Conservation (phyloP, 2,113 vertebrate genomes). For the Ancistrus triradiatus region DNA sequence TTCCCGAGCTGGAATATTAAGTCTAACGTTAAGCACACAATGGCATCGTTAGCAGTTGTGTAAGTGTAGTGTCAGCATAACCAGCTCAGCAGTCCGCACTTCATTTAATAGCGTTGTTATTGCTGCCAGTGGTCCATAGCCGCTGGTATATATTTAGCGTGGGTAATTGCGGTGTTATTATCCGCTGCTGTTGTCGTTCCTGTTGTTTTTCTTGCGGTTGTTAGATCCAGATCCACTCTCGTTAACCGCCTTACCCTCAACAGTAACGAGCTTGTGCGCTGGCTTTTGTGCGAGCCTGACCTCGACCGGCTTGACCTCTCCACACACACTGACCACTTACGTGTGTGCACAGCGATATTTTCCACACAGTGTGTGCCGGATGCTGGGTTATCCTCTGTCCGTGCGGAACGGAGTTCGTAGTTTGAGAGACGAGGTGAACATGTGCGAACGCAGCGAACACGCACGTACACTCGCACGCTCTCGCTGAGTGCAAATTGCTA, state of each 20-base stretch:
- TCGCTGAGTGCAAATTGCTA: slow-evolving; percentile 39
- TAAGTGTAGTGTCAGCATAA: slow-evolving; percentile 41
- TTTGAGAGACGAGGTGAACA: slow-evolving; percentile 22
- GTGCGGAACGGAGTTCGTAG: slow-evolving; percentile 16
- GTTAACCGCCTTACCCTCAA: slow-evolving; percentile 38
- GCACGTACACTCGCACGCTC: neutral
- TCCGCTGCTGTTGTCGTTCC: slow-evolving; percentile 48
- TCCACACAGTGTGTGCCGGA: neutral
- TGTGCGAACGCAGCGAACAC: slow-evolving; percentile 18
- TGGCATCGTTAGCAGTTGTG: slow-evolving; percentile 33
- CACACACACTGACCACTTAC: neutral
- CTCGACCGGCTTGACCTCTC: neutral
- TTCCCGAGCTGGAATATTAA: slow-evolving; percentile 10
- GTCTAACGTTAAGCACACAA: slow-evolving; percentile 2
- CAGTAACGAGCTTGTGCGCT: slow-evolving; percentile 15
- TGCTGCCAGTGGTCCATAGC: slow-evolving; percentile 41
- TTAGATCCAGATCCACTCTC: slow-evolving; percentile 38
- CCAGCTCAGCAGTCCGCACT: slow-evolving; percentile 34
- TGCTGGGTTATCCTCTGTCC: neutral
- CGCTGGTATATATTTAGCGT: slow-evolving; percentile 47
- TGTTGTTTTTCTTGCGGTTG: slow-evolving; percentile 44
- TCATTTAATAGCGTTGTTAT: slow-evolving; percentile 45
- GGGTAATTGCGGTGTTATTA: slow-evolving; percentile 51
- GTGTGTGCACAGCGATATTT: neutral
- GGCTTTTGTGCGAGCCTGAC: neutral